phyloP scores from a whole-genome alignment of 2,113 vertebrate genomes.

The Platysteira castanea region DNA sequence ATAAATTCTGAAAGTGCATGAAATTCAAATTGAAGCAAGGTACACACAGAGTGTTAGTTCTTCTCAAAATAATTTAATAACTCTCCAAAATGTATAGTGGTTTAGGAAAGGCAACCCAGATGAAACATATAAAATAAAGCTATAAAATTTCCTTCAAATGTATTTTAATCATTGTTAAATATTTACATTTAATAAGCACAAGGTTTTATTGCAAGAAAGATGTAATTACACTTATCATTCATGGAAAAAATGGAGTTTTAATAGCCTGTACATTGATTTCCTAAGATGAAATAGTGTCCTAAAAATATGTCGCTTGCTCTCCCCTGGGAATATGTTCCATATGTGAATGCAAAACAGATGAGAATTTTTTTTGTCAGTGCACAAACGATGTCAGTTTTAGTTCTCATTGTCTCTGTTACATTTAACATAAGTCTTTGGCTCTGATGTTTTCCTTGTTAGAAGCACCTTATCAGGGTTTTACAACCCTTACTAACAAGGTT shows the following conservation, averaged over 20 bases:
- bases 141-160: constrained; percentile 76
- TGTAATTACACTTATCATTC: constrained; percentile 78
- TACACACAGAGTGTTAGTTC: constrained; percentile 61
- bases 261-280: constrained; percentile 72
- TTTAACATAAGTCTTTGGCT: constrained; percentile 15
- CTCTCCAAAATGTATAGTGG: constrained; percentile 61
- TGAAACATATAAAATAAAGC: constrained; percentile 77
- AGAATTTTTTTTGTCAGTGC: not conserved
- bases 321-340: constrained; percentile 8
- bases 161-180: constrained; percentile 80
- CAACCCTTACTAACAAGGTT: constrained; percentile 44
- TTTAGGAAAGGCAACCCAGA: constrained; percentile 76
- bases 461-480: constrained; percentile 59
- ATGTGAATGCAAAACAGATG: constrained; percentile 62
- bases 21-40: constrained; percentile 67
- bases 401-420: not conserved
- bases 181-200: constrained; percentile 81
- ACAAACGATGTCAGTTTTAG: not conserved
- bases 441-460: constrained; percentile 43
- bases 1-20: constrained; percentile 57
- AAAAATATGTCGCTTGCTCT: constrained; percentile 55
- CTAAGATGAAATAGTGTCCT: constrained; percentile 71
- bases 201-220: constrained; percentile 70
- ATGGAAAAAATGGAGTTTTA: constrained; percentile 76
- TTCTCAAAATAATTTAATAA: constrained; percentile 76